Evolutionary conservation across 1,140 invertebrate genomes (phyloP), one percentile per base, ranked within the genome.

Genomic region (Drosophila orosa): DNA sequence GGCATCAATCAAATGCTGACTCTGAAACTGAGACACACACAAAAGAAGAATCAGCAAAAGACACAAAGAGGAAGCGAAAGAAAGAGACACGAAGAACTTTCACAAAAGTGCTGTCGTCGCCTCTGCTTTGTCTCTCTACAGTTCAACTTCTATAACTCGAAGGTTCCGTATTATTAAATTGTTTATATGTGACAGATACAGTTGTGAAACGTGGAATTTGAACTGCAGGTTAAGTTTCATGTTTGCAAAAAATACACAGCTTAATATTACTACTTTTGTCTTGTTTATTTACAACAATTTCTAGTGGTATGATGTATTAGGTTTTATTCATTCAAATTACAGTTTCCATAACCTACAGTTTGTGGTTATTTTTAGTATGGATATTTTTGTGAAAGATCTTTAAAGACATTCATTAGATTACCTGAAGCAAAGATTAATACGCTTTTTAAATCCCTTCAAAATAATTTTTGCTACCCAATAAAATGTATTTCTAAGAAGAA

Each of bases 1-100:
- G 40, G 61, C 78, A 84, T 84, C 81, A 84, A 84, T 84, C 81
- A 84, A 84, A 77, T 54, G 62, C 40, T 62, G 63, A 71, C 63
- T 63, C 65, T 67, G 45, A 78, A 50, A 66, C 78, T 67, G 56
- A 79, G 62, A 39, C 60, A 3, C 10, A 15, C 55, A 76, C 81
- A 52, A 62, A 62, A 81, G 74, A 62, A 71, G 62, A 74, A 66
- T 22, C 50, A 33, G 50, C 50, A 59, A 66, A 66, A 44, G 29
- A 29, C 6, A 5, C n/a, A 48, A 52, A 52, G 56, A 25, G 37
- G 22, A 42, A 40, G 35, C 57, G 31, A 47, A 25, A 19, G 35
- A 42, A 35, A 15, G 44, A 61, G 35, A 44, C 50, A 44, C 13
- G 33, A 31, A 59, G 52, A 52, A 63, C 63, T 74, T 74, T 74